Evolutionary conservation across 2,797 vertebrate species (phyloP), one percentile per base, ranked within the genome.

Genomic region (Sylvia borin): DNA sequence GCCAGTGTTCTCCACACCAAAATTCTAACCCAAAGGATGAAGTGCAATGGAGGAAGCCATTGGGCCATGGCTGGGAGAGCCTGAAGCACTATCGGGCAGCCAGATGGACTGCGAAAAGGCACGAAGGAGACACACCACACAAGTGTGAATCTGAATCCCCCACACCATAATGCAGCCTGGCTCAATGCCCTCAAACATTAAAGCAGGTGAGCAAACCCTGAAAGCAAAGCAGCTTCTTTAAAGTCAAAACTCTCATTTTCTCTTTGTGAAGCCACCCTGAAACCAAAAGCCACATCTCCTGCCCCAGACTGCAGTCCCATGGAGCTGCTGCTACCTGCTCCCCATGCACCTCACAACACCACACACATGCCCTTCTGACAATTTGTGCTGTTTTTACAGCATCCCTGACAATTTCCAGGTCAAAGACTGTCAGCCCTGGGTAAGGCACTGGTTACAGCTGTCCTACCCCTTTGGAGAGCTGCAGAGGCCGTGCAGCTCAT

Each of bases 141-240:
- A 92, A 91, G 96, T 78, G 94, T 73, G 90, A 97, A 96, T 70
- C n/a, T 86, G 85, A 95, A 96, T 93, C 91, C 80, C 79, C 66
- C 90, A 86, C 90, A 58, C 78, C 92, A 93, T 54, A 93, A 96
- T 76, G 53, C 75, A 93, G 81, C 72, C 94, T 97, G 96, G 96
- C 93, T 90, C 88, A 83, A 57, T 96, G 90, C 95, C 94, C 80
- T 95, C 95, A 92, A 61, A 88, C 10, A 11, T 95, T 95, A 94
- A 94, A 93, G 74, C 53, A 85, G 67, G 45, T n/a, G 0, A 89
- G 81, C 70, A 92, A 90, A 94, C 89, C 92, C 78, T 88, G 77
- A 82, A 95, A 95, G 94, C 50, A 75, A 92, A 82, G 95, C 50
- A 85, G 83, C 19, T 93, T 92, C 54, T 93, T 94, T 86, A 74